Conservation (phyloP, 2,113 vertebrate genomes). For the Tor tambroides region DNA sequence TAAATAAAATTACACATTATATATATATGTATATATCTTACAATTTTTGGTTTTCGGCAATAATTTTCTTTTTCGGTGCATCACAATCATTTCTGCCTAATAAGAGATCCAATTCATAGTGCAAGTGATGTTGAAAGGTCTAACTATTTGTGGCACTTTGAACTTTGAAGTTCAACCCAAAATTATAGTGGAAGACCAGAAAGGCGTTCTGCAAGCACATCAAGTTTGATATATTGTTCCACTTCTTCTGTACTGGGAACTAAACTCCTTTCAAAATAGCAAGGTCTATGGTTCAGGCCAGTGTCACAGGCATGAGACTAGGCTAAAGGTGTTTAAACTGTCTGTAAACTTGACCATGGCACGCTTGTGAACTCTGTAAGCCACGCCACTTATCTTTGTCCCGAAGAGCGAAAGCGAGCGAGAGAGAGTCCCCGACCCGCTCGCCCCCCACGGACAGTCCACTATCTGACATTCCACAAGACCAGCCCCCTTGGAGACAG, state of each 20-base stretch:
- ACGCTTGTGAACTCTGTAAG: constrained; percentile 27
- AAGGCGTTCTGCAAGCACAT: too few relatives aligned
- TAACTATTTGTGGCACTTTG: neutral
- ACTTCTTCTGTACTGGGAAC: neutral
- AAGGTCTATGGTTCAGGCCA: constrained; percentile 52
- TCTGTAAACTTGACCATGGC: constrained; percentile 46
- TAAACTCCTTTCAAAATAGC: constrained; percentile 25
- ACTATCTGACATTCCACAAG: constrained; percentile 75
- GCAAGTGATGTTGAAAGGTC: neutral
- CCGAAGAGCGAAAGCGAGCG: neutral
- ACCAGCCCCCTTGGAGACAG: constrained; percentile 81
- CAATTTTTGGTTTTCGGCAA: neutral
- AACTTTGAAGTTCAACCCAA: neutral
- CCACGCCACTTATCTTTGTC: constrained; percentile 53
- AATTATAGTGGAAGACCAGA: neutral
- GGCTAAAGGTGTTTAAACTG: constrained; percentile 48
- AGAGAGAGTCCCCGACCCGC: constrained; percentile 27
- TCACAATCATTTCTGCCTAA: neutral
- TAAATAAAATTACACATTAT: too few relatives aligned
- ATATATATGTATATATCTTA: too few relatives aligned
- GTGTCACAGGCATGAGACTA: constrained; percentile 36
- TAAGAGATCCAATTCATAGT: neutral
- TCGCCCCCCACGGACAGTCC: constrained; percentile 40
- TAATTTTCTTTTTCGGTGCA: neutral
- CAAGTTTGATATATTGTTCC: constrained; percentile 10